Conservation (phyloP, 1,140 invertebrate genomes). For the Stegodyphus mimosarum region DNA sequence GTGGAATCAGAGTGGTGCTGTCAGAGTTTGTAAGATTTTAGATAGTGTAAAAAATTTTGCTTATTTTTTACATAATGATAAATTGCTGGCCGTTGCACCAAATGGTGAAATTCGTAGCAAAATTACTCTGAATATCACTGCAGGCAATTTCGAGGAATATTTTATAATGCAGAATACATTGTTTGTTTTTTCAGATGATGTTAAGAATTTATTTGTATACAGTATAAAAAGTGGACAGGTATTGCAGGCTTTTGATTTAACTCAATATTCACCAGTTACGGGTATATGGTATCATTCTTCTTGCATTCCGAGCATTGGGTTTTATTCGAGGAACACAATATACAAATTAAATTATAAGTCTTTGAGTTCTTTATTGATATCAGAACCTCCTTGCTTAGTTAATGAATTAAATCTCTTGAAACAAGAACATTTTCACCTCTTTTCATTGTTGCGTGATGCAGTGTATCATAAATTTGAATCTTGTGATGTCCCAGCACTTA, state of each 20-base stretch:
- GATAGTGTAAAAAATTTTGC: conserved; percentile 38
- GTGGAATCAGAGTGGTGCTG: conserved; percentile 15
- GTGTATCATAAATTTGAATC: conserved; percentile 22
- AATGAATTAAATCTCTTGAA: conserved; percentile 10
- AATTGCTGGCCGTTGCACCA: conserved; percentile 7
- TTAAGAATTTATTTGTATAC: conserved; percentile 12
- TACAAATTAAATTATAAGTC: conserved; percentile 29
- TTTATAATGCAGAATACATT: conserved; percentile 46
- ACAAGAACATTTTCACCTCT: conserved; percentile 38
- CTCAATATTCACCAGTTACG: conserved; percentile 1
- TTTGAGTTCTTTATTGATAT: conserved; percentile 22
- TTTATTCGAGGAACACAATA: conserved; percentile 27
- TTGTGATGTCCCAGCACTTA: conserved; percentile 30
- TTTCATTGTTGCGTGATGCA: conserved; percentile 33
- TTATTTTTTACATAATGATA: conserved; percentile 41
- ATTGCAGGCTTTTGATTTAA: conserved; percentile 20
- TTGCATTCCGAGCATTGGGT: conserved; percentile 40
- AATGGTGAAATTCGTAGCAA: conserved; percentile 51
- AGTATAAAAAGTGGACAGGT: conserved; percentile 11
- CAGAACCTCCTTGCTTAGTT: conserved; percentile 13
- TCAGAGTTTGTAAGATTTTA: conserved; percentile 43
- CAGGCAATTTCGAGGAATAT: neutral
- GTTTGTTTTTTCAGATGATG: conserved; percentile 21
- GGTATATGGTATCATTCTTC: conserved; percentile 45
- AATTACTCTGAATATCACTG: neutral